These are phyloP conservation scores for Falco columbarius DNA, from an alignment of 2,797 vertebrate genomes.

Conservation along the genomic window DNA sequence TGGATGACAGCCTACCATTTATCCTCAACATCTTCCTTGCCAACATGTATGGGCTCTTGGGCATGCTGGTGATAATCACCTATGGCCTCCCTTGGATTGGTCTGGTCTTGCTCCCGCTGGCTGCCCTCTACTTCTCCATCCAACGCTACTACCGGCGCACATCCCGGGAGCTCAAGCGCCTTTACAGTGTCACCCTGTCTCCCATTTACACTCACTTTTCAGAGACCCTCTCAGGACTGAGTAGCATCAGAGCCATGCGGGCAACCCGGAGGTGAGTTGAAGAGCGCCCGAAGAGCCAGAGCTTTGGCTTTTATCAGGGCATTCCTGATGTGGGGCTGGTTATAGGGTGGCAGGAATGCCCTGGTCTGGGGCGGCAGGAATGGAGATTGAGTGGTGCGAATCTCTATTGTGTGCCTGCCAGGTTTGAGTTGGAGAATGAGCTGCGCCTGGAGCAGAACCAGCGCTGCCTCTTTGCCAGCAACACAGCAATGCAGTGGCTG, in stretches of 20 bases:
- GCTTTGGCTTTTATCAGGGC: not conserved
- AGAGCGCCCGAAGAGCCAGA: not conserved
- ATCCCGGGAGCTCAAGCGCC: slow-evolving; percentile 91
- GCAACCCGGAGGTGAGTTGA: slow-evolving; percentile 82
- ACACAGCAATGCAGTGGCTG: slow-evolving; percentile 89
- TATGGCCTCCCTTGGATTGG: slow-evolving; percentile 90
- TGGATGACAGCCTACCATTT: slow-evolving; percentile 93
- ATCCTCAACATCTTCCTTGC: slow-evolving; percentile 93
- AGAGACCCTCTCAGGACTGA: slow-evolving; percentile 90
- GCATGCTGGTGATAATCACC: slow-evolving; percentile 88
- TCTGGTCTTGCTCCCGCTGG: slow-evolving; percentile 84
- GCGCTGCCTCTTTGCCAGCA: slow-evolving; percentile 90
- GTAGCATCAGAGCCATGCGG: slow-evolving; percentile 86
- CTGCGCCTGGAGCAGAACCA: slow-evolving; percentile 89
- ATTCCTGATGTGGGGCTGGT: not conserved
- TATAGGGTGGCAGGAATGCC: not conserved
- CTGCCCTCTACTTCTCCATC: slow-evolving; percentile 82
- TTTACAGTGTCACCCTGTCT: slow-evolving; percentile 90
- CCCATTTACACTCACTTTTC: slow-evolving; percentile 96
- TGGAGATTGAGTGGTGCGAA: not conserved
- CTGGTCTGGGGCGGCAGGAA: not conserved
- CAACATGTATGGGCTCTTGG: slow-evolving; percentile 84
- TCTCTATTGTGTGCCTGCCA: slow-evolving; percentile 61
- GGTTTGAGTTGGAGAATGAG: slow-evolving; percentile 89
- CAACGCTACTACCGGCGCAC: slow-evolving; percentile 90